Evolutionary conservation across 2,113 vertebrate genomes (phyloP).

Genomic region (Macroglossus sobrinus): DNA sequence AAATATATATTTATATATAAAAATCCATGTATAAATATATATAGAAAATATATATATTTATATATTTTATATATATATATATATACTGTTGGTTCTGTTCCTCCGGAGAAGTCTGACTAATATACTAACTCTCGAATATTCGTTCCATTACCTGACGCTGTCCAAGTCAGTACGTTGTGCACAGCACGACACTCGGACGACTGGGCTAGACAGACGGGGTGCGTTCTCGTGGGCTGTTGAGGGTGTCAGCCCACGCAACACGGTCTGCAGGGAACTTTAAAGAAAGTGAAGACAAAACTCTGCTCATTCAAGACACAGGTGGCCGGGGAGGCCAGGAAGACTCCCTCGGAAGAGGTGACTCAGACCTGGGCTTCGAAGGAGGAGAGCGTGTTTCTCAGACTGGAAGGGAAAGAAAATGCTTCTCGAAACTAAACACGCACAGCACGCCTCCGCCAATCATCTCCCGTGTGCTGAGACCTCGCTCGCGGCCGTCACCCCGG

Average conservation of each 20-base stretch:
- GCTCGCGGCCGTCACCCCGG: not conserved
- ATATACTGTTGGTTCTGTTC: not conserved
- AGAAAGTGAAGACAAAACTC: not conserved
- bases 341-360: not conserved
- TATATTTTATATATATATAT: too few relatives aligned
- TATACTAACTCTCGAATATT: not conserved
- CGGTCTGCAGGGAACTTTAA: not conserved
- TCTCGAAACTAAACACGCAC: not conserved
- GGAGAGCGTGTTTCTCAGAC: not conserved
- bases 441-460: not conserved
- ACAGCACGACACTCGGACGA: not conserved
- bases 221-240: fast-evolving
- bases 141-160: not conserved
- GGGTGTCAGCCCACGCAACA: fast-evolving
- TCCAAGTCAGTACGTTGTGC: not conserved
- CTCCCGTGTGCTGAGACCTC: not conserved
- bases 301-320: not conserved
- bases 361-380: not conserved
- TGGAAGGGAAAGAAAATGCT: not conserved
- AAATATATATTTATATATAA: too few relatives aligned
- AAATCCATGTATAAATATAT: too few relatives aligned
- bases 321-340: not conserved
- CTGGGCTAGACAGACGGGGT: fast-evolving
- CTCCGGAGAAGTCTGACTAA: not conserved
- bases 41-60: too few relatives aligned